A percentile compares a stretch with the other conserved stretches of the same genome.
Conservation (phyloP, 2,888 invertebrate genomes). For the Trachelus stipa region DNA sequence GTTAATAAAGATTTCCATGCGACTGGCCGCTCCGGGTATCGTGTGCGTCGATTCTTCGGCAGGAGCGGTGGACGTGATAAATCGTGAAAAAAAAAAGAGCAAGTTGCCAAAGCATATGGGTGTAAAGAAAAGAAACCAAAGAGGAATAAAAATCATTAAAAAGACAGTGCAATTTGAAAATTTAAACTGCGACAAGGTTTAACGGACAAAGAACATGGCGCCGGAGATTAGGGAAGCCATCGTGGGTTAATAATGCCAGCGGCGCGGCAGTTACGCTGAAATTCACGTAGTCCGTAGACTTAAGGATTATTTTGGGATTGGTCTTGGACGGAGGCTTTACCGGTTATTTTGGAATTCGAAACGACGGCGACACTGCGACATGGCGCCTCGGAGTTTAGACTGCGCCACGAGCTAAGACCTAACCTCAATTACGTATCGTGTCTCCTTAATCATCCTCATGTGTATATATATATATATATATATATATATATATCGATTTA, state of each 20-base stretch:
- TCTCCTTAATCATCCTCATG: neutral
- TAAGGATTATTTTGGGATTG: conserved; percentile 42
- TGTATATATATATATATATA: too few species aligned
- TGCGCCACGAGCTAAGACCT: conserved; percentile 26
- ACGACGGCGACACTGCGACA: conserved; percentile 18
- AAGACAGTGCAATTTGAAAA: neutral
- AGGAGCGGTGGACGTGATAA: neutral
- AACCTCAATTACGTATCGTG: conserved; percentile 28
- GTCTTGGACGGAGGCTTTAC: conserved; percentile 30
- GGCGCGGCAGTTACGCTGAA: conserved; percentile 11
- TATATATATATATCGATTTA: too few species aligned
- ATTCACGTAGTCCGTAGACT: conserved; percentile 16
- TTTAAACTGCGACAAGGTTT: neutral
- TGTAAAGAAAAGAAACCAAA: neutral
- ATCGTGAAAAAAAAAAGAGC: neutral
- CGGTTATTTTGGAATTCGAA: conserved; percentile 39
- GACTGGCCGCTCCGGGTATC: neutral
- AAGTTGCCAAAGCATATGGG: neutral
- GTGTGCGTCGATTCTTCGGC: neutral
- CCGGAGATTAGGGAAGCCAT: neutral
- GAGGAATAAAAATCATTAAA: neutral
- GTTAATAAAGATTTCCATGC: neutral
- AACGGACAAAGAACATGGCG: neutral
- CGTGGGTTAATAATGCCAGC: conserved; percentile 4
- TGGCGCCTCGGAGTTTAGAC: conserved; percentile 25